Percentiles rank a stretch among this genome's conserved stretches.
Evolutionary conservation across 1,140 invertebrate genomes (phyloP).

Genomic region (Pectinophora gossypiella): DNA sequence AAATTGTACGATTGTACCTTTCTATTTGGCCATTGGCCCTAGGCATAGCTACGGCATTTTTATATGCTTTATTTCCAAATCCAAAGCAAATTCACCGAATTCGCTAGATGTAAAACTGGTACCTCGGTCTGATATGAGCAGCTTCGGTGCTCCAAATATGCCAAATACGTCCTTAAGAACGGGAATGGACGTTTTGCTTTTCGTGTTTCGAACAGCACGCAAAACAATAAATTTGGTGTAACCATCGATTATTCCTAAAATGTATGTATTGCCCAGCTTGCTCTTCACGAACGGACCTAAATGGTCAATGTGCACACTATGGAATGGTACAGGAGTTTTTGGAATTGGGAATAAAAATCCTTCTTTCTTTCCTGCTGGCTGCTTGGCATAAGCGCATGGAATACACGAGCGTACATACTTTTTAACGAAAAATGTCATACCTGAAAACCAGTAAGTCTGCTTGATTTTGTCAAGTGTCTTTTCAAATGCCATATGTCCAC

Average conservation of each 20-base stretch:
- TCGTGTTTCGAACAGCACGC: conserved; percentile 3
- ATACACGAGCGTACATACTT: conserved; percentile 5
- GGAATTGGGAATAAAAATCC: conserved; percentile 16
- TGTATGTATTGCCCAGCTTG: conserved; percentile 21
- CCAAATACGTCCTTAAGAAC: not conserved
- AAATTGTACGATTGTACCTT: conserved; percentile 11
- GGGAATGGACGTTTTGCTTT: not conserved
- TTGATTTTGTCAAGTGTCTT: conserved; percentile 23
- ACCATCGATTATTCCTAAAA: conserved; percentile 32
- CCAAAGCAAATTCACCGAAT: not conserved
- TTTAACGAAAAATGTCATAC: not conserved
- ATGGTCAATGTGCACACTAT: conserved; percentile 20
- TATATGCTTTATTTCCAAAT: conserved; percentile 2
- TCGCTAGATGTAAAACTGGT: conserved; percentile 9
- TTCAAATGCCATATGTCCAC: conserved; percentile 8
- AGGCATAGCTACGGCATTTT: conserved; percentile 10
- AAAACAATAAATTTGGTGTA: conserved; percentile 28
- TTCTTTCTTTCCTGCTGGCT: conserved; percentile 11
- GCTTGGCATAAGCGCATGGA: conserved; percentile 11
- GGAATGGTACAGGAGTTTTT: conserved; percentile 17
- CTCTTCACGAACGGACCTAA: conserved; percentile 14
- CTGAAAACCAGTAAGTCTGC: conserved; percentile 27
- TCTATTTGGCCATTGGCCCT: conserved; percentile 12
- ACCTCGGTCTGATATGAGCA: conserved; percentile 7
- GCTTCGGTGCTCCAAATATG: conserved; percentile 4